Conservation (phyloP, 2,113 vertebrate species). For the human (Homo sapiens) region GRCh38 chrX:39892501-39893000, state of each 20-base stretch:
- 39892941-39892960: neutral
- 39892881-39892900: neutral
- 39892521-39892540: too few species aligned
- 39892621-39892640: too few species aligned
- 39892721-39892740: neutral
- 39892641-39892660: neutral
- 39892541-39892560: too few species aligned
- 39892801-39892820: neutral
- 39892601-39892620: too few species aligned
- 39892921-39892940: neutral
- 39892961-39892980: conserved; percentile 27
- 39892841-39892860: conserved; percentile 27
- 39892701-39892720: neutral
- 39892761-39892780: neutral
- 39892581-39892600: too few species aligned
- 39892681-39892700: neutral
- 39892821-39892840: neutral
- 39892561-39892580: too few species aligned
- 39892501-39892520: too few species aligned
- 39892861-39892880: neutral
- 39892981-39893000: conserved; percentile 32
- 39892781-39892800: neutral
- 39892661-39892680: neutral
- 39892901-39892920: neutral
- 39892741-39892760: neutral